Percentiles rank a stretch among this genome's conserved stretches.
Evolutionary conservation across 2,113 vertebrate species (phyloP).

Genomic region (Sarotherodon lohbergeri): DNA sequence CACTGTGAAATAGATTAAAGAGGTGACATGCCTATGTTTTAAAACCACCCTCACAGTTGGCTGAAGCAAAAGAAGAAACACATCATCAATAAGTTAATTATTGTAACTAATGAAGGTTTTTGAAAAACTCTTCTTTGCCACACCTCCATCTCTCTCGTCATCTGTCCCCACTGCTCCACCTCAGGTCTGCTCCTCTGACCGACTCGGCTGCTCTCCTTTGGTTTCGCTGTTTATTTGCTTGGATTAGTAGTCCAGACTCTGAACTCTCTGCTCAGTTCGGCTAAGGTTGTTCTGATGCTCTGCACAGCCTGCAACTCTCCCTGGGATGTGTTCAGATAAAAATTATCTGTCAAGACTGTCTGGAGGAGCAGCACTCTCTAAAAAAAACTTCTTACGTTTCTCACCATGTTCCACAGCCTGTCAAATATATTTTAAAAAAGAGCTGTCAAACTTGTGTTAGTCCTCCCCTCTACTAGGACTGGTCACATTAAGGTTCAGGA

Average conservation of each 20-base stretch:
- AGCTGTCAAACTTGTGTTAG: background rate
- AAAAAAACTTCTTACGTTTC: background rate
- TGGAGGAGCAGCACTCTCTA: background rate
- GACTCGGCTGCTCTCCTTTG: background rate
- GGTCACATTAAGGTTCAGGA: conserved; percentile 5
- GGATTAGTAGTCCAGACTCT: background rate
- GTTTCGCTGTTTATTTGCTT: background rate
- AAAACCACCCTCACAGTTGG: background rate
- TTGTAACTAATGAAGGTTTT: background rate
- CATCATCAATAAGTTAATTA: background rate
- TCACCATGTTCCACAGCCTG: background rate
- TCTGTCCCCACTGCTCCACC: background rate
- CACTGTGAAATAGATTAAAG: background rate
- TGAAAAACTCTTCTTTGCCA: background rate
- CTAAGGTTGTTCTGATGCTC: background rate
- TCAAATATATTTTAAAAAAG: background rate
- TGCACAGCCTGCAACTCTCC: background rate
- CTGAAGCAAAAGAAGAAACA: background rate
- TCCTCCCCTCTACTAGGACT: background rate
- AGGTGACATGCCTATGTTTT: background rate
- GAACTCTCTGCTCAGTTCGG: background rate
- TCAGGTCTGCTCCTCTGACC: background rate
- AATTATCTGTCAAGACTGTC: background rate
- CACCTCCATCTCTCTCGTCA: background rate
- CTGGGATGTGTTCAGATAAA: background rate